Conservation (phyloP, 2,113 vertebrate genomes). For the Festucalex cinctus region DNA sequence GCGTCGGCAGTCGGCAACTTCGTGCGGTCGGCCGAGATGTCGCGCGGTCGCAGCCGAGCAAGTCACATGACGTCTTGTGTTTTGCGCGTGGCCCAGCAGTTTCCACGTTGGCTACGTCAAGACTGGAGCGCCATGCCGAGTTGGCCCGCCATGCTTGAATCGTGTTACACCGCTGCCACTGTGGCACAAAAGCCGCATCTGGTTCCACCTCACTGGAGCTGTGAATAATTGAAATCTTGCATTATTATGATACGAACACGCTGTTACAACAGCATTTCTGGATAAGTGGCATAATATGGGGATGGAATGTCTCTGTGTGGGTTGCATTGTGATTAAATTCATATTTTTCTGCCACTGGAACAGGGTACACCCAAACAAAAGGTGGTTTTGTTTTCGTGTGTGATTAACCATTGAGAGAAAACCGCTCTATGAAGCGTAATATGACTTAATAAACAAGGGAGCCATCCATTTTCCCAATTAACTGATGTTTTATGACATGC, state of each 20-base stretch:
- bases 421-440: slow-evolving; percentile 5
- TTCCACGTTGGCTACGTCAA: slow-evolving; percentile 29
- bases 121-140: slow-evolving; percentile 27
- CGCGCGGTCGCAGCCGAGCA: slow-evolving; percentile 29
- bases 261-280: slow-evolving; percentile 51
- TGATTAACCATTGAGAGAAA: slow-evolving; percentile 21
- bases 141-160: slow-evolving; percentile 67
- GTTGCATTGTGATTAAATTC: background rate
- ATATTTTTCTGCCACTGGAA: slow-evolving; percentile 13
- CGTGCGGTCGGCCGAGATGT: slow-evolving; percentile 36
- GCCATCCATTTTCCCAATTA: background rate
- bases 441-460: slow-evolving; percentile 1
- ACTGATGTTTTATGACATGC: slow-evolving; percentile 2
- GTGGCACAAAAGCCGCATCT: slow-evolving; percentile 74
- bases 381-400: background rate
- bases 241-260: slow-evolving; percentile 64
- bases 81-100: slow-evolving; percentile 36
- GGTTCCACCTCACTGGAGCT: slow-evolving; percentile 64
- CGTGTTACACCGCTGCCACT: slow-evolving; percentile 69
- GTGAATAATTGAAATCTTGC: slow-evolving; percentile 83
- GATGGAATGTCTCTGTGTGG: slow-evolving; percentile 51
- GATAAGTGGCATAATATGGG: slow-evolving; percentile 58
- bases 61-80: slow-evolving; percentile 41
- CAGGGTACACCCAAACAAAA: too few species aligned
- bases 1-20: slow-evolving; percentile 9